Evolutionary conservation across 2,797 vertebrate species (phyloP), one percentile per base, ranked within the genome.

Genomic region (Poliocrania exsul): DNA sequence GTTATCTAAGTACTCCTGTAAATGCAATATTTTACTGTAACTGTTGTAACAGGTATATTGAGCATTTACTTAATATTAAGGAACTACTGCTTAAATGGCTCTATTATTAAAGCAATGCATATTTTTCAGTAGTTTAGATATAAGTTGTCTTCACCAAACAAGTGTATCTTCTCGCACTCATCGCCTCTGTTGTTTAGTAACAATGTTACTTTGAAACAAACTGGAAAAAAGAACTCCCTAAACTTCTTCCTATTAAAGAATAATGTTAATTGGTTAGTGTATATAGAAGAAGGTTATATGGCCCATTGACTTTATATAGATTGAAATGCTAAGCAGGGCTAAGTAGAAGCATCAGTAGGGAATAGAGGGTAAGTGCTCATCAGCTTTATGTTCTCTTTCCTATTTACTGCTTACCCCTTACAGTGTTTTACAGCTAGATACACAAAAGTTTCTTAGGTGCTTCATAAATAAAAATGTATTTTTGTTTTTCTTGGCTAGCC

Each of bases 271-370:
- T 97, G 97, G 95, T 86, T 96, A 90, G 96, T 56, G 90, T 93
- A 67, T 97, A 92, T 96, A 96, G 95, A 95, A 93, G 96, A 97
- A 94, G 96, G 92, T 97, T 96, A 82, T 94, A 97, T 96, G 96
- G 97, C 93, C 97, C 97, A 97, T 97, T 97, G 98, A 95, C 95
- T 97, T 97, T 97, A 95, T 95, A 95, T 93, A 98, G 96, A 97
- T 97, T 97, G 97, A 97, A 98, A 97, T 97, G 97, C 97, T 97
- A 97, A 98, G 96, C 92, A 96, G 96, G 93, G 92, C 96, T 82
- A 93, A 96, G 96, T 95, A 92, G 96, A 96, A 96, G 78, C 96
- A 97, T 96, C 69, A 65, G 81, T 89, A 83, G 96, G 97, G 96
- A 97, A 96, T 96, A 86, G 89, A 91, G 95, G 95, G 97, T 95